A percentile compares a stretch with the other conserved stretches of the same genome.
Evolutionary conservation across 2,113 vertebrate species (phyloP).

Genomic region (Cavia aperea): DNA sequence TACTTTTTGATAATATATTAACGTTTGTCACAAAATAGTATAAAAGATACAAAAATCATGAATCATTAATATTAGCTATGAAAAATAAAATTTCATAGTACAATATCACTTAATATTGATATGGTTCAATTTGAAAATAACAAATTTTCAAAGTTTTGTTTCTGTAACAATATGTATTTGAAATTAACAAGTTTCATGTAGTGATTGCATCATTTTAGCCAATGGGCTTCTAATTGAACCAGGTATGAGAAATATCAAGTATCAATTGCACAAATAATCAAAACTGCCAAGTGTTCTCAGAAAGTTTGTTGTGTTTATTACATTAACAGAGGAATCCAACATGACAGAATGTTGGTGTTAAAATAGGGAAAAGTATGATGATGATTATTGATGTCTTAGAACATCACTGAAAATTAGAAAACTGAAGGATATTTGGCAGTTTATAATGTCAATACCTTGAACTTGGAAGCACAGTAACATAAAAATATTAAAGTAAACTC

Average conservation of each 20-base stretch:
- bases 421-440: background rate
- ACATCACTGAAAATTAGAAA: background rate
- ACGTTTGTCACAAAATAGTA: background rate
- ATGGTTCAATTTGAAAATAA: background rate
- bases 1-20: background rate
- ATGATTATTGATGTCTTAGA: background rate
- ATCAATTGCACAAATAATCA: background rate
- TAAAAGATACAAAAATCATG: background rate
- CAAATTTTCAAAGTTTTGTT: background rate
- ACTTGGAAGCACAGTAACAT: background rate
- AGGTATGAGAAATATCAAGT: background rate
- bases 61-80: background rate
- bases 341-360: background rate
- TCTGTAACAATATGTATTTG: background rate
- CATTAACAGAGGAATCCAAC: background rate
- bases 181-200: background rate
- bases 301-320: background rate
- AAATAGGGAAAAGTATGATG: background rate
- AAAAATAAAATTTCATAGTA: background rate
- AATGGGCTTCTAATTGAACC: background rate
- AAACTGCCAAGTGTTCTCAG: background rate
- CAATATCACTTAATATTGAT: background rate
- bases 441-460: background rate
- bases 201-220: background rate
- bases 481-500: background rate